Conservation (phyloP, 2,113 vertebrate genomes). For the Pollachius pollachius region DNA sequence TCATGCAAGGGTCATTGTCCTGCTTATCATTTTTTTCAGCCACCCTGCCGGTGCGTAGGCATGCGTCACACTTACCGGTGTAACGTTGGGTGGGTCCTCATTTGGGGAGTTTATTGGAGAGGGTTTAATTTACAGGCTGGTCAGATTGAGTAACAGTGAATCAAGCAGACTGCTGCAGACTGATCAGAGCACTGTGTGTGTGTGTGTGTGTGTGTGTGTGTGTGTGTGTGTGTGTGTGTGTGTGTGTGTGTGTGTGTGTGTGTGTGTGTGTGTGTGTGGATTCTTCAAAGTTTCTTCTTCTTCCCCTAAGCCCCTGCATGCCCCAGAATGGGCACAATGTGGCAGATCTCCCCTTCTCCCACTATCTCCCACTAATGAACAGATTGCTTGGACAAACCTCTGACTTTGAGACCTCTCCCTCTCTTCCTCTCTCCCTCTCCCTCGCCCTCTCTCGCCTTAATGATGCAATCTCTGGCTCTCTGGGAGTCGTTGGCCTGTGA, state of each 20-base stretch:
- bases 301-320: not conserved
- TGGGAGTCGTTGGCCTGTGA: conserved; percentile 52
- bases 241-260: conserved; percentile 26
- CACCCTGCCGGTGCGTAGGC: conserved; percentile 32
- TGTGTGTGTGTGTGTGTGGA: not conserved
- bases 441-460: conserved; percentile 47
- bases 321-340: conserved; percentile 18
- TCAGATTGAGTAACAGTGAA: too few relatives aligned
- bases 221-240: conserved; percentile 11
- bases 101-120: too few relatives aligned
- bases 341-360: conserved; percentile 21
- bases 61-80: not conserved
- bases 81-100: conserved; percentile 24
- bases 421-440: conserved; percentile 10
- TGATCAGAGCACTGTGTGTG: conserved; percentile 4
- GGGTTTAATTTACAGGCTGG: too few relatives aligned
- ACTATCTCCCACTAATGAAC: conserved; percentile 48
- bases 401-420: conserved; percentile 31
- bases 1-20: conserved; percentile 34
- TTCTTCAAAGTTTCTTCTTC: conserved; percentile 23
- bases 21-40: conserved; percentile 33
- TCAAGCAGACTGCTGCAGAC: too few relatives aligned
- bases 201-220: conserved; percentile 22
- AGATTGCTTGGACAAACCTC: conserved; percentile 18
- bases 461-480: conserved; percentile 48